A percentile compares a stretch with the other conserved stretches of the same genome.
Conservation (phyloP, 2,113 vertebrate genomes). For the Nothocercus nigrocapillus region DNA sequence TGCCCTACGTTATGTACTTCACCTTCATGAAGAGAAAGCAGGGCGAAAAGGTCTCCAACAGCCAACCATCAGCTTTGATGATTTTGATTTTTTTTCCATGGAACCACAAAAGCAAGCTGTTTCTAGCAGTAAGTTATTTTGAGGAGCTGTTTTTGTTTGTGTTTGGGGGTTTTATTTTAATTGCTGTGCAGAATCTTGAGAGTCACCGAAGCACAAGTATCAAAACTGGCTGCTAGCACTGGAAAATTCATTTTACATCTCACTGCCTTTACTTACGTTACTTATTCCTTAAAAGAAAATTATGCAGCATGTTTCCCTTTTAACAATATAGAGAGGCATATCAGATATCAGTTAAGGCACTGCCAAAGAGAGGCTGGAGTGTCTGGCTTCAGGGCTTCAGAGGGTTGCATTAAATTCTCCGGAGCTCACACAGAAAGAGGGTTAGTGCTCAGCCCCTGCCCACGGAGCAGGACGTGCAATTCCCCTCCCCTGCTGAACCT, state of each 20-base stretch:
- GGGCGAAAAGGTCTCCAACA: neutral
- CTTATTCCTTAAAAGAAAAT: slow-evolving; percentile 59
- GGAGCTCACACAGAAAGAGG: slow-evolving; percentile 5
- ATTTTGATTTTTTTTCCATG: neutral
- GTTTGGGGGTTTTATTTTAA: slow-evolving; percentile 11
- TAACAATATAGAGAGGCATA: neutral
- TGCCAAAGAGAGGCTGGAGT: slow-evolving; percentile 45
- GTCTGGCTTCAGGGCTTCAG: slow-evolving; percentile 62
- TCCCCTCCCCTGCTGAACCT: neutral
- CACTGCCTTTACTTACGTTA: slow-evolving; percentile 22
- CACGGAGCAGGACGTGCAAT: neutral
- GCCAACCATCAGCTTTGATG: neutral
- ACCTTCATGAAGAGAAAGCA: neutral
- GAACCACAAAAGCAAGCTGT: neutral
- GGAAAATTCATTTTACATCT: slow-evolving; percentile 67
- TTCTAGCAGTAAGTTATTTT: neutral
- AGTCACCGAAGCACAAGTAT: neutral
- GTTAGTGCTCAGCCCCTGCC: neutral
- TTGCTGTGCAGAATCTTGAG: slow-evolving; percentile 12
- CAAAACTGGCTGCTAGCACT: slow-evolving; percentile 41
- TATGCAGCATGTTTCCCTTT: slow-evolving; percentile 48
- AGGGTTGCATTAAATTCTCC: slow-evolving; percentile 53
- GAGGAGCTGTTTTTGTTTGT: neutral
- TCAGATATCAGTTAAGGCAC: slow-evolving; percentile 39
- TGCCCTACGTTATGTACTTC: neutral